Percentiles rank a stretch among this genome's conserved stretches.
Conservation (phyloP, 2,113 vertebrate species). For the Sardina pilchardus region DNA sequence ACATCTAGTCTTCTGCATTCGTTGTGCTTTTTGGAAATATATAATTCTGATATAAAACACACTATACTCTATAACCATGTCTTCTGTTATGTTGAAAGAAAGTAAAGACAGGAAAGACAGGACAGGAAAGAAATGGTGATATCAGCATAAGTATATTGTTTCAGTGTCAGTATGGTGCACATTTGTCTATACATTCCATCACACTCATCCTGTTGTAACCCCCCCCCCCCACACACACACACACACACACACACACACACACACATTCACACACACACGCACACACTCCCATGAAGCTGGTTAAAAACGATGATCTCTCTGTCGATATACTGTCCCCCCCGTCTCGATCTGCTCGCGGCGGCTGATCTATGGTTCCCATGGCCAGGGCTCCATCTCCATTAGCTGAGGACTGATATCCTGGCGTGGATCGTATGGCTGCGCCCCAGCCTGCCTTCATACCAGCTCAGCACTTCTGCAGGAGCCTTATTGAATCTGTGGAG, state of each 20-base stretch:
- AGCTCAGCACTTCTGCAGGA: conserved; percentile 38
- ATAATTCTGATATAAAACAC: too few species aligned
- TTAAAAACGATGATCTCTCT: conserved; percentile 11
- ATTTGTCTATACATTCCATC: neutral
- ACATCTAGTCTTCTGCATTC: neutral
- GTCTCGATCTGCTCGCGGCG: neutral
- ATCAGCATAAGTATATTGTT: neutral
- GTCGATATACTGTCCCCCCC: conserved; percentile 28
- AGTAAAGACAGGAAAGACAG: neutral
- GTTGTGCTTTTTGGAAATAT: neutral
- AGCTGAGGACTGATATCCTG: conserved; percentile 30
- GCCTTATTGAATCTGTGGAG: conserved; percentile 19
- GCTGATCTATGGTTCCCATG: conserved; percentile 2
- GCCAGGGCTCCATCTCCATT: conserved; percentile 9
- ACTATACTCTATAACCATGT: too few species aligned
- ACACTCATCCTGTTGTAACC: neutral
- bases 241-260: too few species aligned
- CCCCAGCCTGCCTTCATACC: neutral
- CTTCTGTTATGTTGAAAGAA: neutral
- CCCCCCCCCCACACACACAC: neutral
- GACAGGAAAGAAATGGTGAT: neutral
- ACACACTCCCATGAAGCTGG: too few species aligned
- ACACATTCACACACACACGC: too few species aligned
- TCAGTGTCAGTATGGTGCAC: neutral
- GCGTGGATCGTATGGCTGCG: conserved; percentile 27